Evolutionary conservation across 1,140 invertebrate species (phyloP), one percentile per base, ranked within the genome.

Genomic region (Platorchestia sp.): DNA sequence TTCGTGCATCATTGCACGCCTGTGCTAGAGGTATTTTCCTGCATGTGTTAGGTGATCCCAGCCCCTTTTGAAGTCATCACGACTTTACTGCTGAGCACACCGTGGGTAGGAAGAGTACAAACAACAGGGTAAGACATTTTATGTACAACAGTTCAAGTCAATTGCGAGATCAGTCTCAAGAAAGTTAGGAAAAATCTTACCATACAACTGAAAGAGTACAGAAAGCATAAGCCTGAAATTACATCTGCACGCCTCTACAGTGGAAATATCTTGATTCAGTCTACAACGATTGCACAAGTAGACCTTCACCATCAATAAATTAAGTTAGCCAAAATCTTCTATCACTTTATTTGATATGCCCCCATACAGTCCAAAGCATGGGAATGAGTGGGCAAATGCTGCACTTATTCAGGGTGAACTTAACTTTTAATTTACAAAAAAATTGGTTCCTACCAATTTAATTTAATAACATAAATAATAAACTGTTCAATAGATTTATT

Each of bases 1-100:
- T 93, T 44, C 91, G 45, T 93, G 91, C 43, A 89, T 19, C 87
- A 42, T 14, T 27, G 59, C 87, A 89, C 87, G 87, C 87, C 87
- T 89, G 87, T 89, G 87, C 87, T 89, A 44, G 43, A 40, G 47
- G 47, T 19, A 7, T 6, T 19, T 86, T 86, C 5, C 6, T 36
- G 7, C 86, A 86, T 86, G 10, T 43, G 0, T 43, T 36, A 22
- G 36, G 59, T 1, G 59, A 3, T 10, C 27, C 14, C 36, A 75
- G 59, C 59, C 3, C 59, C 59, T 75, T 3, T 19, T 36, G 1
- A 14, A 75, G 36, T 75, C 3, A 75, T 14, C 14, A 75, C 36
- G 3, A 36, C 27, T 75, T 3, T 51, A 51, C 47, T 51, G 6
- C 47, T 6, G 19, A 51, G 47, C 19, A 51, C 47, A 51, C 19